phyloP scores from a whole-genome alignment of 2,888 invertebrate genomes.

The Tillus elongatus region DNA sequence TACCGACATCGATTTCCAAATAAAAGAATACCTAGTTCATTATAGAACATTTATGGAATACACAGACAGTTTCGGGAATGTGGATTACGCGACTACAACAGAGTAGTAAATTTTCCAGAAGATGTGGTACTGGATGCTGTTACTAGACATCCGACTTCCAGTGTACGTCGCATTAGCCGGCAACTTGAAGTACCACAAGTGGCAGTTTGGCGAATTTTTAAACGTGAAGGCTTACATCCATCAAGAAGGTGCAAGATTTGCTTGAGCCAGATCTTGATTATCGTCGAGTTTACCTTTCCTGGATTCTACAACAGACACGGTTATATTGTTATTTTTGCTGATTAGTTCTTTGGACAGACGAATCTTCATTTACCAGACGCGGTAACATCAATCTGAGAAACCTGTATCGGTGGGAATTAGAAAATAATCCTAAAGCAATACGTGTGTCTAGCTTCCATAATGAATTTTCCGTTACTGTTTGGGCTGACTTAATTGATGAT shows the following conservation, averaged over 20 bases:
- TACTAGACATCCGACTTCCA: constrained; percentile 7
- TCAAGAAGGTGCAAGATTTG: constrained; percentile 6
- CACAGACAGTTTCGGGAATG: constrained; percentile 8
- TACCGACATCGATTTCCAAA: constrained; percentile 8
- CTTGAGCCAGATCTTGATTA: constrained; percentile 2
- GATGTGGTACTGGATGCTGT: constrained; percentile 6
- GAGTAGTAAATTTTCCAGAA: constrained; percentile 6
- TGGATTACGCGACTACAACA: constrained; percentile 7
- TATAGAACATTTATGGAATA: constrained; percentile 2
- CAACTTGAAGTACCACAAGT: constrained; percentile 8
- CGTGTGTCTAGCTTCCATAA: constrained; percentile 5
- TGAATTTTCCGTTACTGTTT: constrained; percentile 5
- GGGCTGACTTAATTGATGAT: constrained; percentile 7
- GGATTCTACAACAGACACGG: constrained; percentile 12
- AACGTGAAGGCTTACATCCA: constrained; percentile 13
- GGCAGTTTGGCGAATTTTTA: constrained; percentile 12
- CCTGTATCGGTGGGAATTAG: constrained; percentile 4
- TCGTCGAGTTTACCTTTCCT: constrained; percentile 11
- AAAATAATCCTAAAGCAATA: constrained; percentile 8
- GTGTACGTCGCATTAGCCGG: constrained; percentile 7
- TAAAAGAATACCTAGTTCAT: constrained; percentile 2
- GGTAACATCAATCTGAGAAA: constrained; percentile 7
- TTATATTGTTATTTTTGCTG: constrained; percentile 10
- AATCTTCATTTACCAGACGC: constrained; percentile 11
- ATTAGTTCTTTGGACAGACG: constrained; percentile 9